Base-by-base conservation (phyloP, 2,113 vertebrate species). In the Istiophorus platypterus region DNA sequence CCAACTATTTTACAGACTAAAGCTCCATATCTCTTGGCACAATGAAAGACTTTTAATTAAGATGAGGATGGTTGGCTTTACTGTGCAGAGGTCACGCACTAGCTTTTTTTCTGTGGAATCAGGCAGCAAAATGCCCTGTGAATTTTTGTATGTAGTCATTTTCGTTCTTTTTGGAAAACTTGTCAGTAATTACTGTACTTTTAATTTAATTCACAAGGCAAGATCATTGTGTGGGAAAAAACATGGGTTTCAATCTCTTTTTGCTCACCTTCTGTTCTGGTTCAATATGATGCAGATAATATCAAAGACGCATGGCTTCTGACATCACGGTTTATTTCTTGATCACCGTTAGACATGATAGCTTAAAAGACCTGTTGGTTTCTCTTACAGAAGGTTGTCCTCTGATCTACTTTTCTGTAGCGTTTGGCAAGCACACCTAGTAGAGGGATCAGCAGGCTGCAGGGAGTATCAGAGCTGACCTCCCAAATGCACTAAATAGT, bases 21-120 rank as follows among this genome's bases (percentile, higher is more conserved):
- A 18, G 84, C 88, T 90, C 86, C 81, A 94, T 94, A 93, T 92
- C 83, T 94, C 92, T 91, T 81, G n/a, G 73, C 70, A 84, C 87
- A 82, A 63, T 92, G 93, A 93, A 93, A 91, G 89, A 92, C 91
- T 95, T 94, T 95, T 94, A 94, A 95, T 95, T 94, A 93, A 95
- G 93, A 89, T 91, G 78, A 89, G 90, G 90, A 91, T 64, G 81
- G 87, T 92, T 92, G 88, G 92, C 87, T 93, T 79, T 85, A 78
- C 90, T 59, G 84, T 64, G 72, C 86, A 85, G 85, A 86, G 90
- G 93, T 94, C 91, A 84, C 77, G 13, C 22, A 51, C 72, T 92
- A 91, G 90, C n/a, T n/a, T 34, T 88, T 92, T 92, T 81, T 86
- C 81, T 61, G 83, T 39, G 22, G 71, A 82, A 72, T 77, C 71